phyloP scores from a whole-genome alignment of 2,797 vertebrate genomes.

The Lepus townsendii region DNA sequence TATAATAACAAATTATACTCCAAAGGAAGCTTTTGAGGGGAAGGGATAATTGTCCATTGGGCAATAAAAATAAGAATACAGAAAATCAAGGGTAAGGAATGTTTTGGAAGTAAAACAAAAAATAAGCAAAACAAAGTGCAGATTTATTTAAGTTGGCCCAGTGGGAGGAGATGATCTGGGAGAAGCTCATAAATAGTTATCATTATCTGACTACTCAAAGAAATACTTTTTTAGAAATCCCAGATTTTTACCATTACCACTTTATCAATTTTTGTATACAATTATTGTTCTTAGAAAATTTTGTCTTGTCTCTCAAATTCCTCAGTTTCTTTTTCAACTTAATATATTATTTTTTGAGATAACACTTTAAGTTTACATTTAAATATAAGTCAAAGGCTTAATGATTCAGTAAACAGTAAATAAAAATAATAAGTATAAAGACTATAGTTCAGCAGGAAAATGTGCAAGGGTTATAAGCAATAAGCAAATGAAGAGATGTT shows the following conservation, averaged over 20 bases:
- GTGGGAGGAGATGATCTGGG: neutral
- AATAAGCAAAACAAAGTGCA: neutral
- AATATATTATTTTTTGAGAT: neutral
- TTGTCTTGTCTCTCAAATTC: neutral
- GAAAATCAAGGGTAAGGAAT: slow-evolving; percentile 5
- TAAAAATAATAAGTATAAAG: no score
- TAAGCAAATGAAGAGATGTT: no score
- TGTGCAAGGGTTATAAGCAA: no score
- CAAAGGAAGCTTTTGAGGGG: neutral
- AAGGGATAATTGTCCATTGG: neutral
- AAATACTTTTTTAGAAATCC: neutral
- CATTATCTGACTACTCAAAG: slow-evolving; percentile 13
- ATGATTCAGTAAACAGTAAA: no score
- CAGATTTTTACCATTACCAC: neutral
- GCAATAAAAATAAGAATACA: slow-evolving; percentile 27
- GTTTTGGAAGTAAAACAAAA: slow-evolving; percentile 48
- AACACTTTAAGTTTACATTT: no score
- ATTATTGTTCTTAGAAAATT: neutral
- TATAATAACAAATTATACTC: neutral
- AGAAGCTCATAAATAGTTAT: slow-evolving; percentile 5
- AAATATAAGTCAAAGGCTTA: no score
- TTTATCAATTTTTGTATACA: neutral
- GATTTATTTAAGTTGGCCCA: slow-evolving; percentile 3
- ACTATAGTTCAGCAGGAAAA: no score
- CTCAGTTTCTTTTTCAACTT: slow-evolving; percentile 22